Conservation (phyloP, 2,113 vertebrate species). For the Cynoglossus semilaevis region DNA sequence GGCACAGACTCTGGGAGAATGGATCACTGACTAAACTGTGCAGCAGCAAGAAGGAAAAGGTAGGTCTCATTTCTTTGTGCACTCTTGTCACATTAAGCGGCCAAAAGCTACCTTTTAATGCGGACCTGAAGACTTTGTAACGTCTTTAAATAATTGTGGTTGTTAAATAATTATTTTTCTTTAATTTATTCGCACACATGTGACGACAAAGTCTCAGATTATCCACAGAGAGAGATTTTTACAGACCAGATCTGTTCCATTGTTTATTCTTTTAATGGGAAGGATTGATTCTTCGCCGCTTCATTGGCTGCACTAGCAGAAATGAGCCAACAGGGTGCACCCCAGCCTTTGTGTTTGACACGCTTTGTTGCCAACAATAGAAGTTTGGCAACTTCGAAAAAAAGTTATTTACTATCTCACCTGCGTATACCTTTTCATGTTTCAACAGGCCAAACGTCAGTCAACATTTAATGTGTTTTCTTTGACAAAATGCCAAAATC, state of each 20-base stretch:
- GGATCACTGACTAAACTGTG: constrained; percentile 55
- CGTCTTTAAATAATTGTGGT: constrained; percentile 13
- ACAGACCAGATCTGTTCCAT: constrained; percentile 8
- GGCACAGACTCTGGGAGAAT: constrained; percentile 44
- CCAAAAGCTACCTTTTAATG: not conserved
- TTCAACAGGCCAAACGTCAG: constrained; percentile 1
- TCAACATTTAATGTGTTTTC: not conserved
- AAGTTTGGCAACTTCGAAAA: not conserved
- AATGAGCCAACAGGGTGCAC: constrained; percentile 53
- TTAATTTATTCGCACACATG: too few species aligned
- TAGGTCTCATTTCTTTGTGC: constrained; percentile 25
- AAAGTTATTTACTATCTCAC: not conserved
- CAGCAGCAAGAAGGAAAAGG: constrained; percentile 30
- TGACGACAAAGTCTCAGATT: not conserved
- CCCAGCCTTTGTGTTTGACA: constrained; percentile 46
- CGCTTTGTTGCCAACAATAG: not conserved
- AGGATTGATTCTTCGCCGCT: constrained; percentile 1
- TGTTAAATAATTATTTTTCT: not conserved
- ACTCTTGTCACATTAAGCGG: not conserved
- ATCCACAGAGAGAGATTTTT: constrained; percentile 7
- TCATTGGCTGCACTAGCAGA: constrained; percentile 20
- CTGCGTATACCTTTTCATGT: constrained; percentile 26
- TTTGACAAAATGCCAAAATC: not conserved
- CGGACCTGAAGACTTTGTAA: constrained; percentile 17
- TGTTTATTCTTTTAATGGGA: constrained; percentile 12